Conservation (phyloP, 1,140 invertebrate genomes). For the Drosophila bifasciata region DNA sequence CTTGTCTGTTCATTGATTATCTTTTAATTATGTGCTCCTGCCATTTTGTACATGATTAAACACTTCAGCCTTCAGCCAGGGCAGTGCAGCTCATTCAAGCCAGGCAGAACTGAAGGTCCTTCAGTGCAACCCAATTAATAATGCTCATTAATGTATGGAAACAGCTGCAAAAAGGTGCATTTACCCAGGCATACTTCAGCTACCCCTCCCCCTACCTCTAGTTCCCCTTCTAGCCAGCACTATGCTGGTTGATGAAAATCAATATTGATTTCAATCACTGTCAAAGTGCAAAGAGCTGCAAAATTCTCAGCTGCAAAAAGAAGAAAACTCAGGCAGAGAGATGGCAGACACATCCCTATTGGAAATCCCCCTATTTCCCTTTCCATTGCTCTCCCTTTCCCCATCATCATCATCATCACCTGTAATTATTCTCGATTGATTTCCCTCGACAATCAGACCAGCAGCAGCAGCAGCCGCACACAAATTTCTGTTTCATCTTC, state of each 20-base stretch:
- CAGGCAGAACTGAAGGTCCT: conserved; percentile 2
- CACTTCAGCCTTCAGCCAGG: not conserved
- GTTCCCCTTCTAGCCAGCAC: not conserved
- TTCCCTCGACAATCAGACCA: conserved; percentile 42
- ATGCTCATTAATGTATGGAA: conserved; percentile 48
- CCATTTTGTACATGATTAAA: conserved; percentile 40
- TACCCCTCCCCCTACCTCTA: not conserved
- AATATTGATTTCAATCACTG: conserved; percentile 70
- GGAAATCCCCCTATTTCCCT: not conserved
- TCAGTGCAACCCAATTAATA: conserved; percentile 56
- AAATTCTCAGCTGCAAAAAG: conserved; percentile 27
- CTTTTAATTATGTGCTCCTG: conserved; percentile 7
- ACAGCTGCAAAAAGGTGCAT: conserved; percentile 50
- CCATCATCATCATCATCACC: conserved; percentile 51
- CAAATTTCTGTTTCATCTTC: conserved; percentile 36
- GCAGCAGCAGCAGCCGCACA: conserved; percentile 5
- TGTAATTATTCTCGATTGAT: conserved; percentile 74
- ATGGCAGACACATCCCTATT: conserved; percentile 5
- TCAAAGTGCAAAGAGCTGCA: conserved; percentile 61
- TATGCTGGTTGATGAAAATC: conserved; percentile 46
- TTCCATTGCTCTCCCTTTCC: not conserved
- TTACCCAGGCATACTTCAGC: conserved; percentile 18
- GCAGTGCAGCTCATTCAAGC: too few relatives aligned
- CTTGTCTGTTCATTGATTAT: conserved; percentile 3
- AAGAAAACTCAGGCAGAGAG: conserved; percentile 36